phyloP scores from a whole-genome alignment of 2,113 vertebrate species.

The Calyptommatus sinebrachiatus region DNA sequence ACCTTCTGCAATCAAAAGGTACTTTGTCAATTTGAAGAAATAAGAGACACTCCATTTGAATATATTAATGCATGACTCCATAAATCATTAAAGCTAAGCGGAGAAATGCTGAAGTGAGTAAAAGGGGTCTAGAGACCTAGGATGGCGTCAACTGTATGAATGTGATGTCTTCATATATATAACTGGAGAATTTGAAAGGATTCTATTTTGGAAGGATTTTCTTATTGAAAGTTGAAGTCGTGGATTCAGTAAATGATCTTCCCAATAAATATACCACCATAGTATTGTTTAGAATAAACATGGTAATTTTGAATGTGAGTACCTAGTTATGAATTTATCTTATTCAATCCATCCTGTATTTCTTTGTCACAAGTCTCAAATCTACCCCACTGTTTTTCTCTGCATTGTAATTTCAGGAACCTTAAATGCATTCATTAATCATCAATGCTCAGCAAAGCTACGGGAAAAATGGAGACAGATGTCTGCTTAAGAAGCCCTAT shows the following conservation, averaged over 20 bases:
- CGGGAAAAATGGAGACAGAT: slow-evolving; percentile 61
- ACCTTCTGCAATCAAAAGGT: slow-evolving; percentile 70
- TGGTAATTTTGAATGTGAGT: background rate
- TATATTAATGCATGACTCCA: slow-evolving; percentile 65
- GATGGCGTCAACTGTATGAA: background rate
- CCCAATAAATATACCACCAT: background rate
- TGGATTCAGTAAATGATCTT: background rate
- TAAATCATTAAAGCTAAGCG: slow-evolving; percentile 67
- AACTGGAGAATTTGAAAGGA: background rate
- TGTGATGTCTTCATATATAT: background rate
- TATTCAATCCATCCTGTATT: slow-evolving; percentile 51
- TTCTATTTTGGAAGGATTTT: background rate
- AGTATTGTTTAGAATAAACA: background rate
- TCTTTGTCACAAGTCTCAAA: slow-evolving; percentile 20
- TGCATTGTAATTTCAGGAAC: slow-evolving; percentile 82
- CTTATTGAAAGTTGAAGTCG: background rate
- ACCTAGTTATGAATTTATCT: slow-evolving; percentile 66
- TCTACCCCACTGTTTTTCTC: slow-evolving; percentile 66
- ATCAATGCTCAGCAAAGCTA: slow-evolving; percentile 54
- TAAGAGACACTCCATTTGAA: slow-evolving; percentile 36
- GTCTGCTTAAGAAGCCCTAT: slow-evolving; percentile 55
- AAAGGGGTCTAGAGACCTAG: background rate
- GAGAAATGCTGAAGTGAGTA: slow-evolving; percentile 10
- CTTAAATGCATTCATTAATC: slow-evolving; percentile 74
- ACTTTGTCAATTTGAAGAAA: slow-evolving; percentile 64